Conservation (phyloP, 2,113 vertebrate genomes). For the Spea bombifrons region DNA sequence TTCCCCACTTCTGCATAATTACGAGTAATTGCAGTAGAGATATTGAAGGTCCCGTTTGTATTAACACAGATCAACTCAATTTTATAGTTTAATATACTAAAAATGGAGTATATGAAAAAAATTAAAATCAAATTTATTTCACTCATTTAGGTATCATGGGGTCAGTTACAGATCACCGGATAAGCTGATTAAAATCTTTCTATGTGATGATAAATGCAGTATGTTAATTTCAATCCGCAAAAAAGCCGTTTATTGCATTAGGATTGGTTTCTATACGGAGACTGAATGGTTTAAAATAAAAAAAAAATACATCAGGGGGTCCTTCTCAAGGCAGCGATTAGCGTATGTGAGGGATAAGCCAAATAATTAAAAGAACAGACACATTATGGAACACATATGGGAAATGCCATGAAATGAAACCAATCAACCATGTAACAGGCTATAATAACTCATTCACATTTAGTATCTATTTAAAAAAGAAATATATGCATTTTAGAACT, state of each 20-base stretch:
- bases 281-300: slow-evolving; percentile 32
- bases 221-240: slow-evolving; percentile 44
- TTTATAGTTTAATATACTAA: slow-evolving; percentile 50
- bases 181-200: slow-evolving; percentile 49
- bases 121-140: slow-evolving; percentile 47
- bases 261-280: slow-evolving; percentile 23
- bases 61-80: slow-evolving; percentile 48
- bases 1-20: slow-evolving; percentile 43
- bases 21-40: slow-evolving; percentile 44
- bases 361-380: slow-evolving; percentile 5
- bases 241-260: slow-evolving; percentile 30
- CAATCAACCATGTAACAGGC: slow-evolving; percentile 22
- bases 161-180: slow-evolving; percentile 44
- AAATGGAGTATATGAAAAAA: slow-evolving; percentile 46
- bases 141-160: slow-evolving; percentile 47
- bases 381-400: neutral
- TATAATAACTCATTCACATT: too few relatives aligned
- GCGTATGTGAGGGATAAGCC: slow-evolving; percentile 1
- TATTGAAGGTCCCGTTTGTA: slow-evolving; percentile 48
- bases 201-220: slow-evolving; percentile 43
- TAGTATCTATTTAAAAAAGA: too few relatives aligned
- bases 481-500: too few relatives aligned
- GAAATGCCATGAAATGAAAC: slow-evolving; percentile 17
- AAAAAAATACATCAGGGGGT: slow-evolving; percentile 37
- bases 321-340: slow-evolving; percentile 7